Percentiles rank a stretch among this genome's conserved stretches.
Evolutionary conservation across 2,888 invertebrate genomes (phyloP).

Genomic region (Scaptodrosophila latifasciaeformis): DNA sequence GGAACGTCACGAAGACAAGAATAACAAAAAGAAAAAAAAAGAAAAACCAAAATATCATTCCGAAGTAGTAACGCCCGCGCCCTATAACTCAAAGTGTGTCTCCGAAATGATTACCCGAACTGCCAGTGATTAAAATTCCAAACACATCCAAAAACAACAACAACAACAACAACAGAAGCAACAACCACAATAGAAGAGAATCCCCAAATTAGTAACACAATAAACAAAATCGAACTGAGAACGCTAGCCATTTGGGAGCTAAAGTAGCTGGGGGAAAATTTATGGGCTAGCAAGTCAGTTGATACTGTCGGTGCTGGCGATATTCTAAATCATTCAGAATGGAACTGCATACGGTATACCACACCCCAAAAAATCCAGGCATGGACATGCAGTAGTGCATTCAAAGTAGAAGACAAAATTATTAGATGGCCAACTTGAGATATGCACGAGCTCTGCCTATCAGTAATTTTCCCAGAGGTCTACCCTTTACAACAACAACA

Average conservation of each 20-base stretch:
- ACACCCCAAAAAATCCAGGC: constrained; percentile 8
- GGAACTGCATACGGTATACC: neutral
- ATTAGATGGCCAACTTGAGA: constrained; percentile 55
- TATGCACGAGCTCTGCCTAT: constrained; percentile 41
- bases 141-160: constrained; percentile 33
- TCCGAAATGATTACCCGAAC: constrained; percentile 28
- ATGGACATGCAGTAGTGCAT: constrained; percentile 50
- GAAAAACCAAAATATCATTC: constrained; percentile 5
- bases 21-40: constrained; percentile 30
- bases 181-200: constrained; percentile 53
- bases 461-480: constrained; percentile 37
- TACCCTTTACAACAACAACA: constrained; percentile 42
- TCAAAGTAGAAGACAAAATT: constrained; percentile 60
- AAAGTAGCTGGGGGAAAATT: constrained; percentile 65
- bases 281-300: no score
- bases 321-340: constrained; percentile 14
- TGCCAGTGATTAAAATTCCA: constrained; percentile 63
- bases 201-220: constrained; percentile 69
- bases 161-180: constrained; percentile 16
- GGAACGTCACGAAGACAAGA: constrained; percentile 41
- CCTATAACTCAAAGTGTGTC: constrained; percentile 61
- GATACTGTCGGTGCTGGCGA: constrained; percentile 37
- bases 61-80: constrained; percentile 41
- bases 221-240: constrained; percentile 61
- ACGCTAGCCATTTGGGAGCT: constrained; percentile 31